phyloP scores from a whole-genome alignment of 2,797 vertebrate species.

The Falco berigora region DNA sequence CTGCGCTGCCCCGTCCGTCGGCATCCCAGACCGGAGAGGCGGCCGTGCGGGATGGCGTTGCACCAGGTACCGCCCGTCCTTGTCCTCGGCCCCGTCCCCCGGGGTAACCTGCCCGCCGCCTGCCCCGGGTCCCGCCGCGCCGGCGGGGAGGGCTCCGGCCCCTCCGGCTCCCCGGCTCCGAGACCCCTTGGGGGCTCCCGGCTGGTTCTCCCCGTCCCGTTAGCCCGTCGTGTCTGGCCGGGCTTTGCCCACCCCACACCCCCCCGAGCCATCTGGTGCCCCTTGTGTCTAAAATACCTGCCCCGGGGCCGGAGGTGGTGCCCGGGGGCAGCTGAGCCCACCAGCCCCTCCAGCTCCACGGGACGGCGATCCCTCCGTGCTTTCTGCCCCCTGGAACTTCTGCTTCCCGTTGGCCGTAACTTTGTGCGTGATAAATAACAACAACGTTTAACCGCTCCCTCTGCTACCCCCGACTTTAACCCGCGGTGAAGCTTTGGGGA shows the following conservation, averaged over 20 bases:
- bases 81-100: not conserved
- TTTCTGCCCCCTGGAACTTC: not conserved
- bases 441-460: fast-evolving
- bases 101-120: not conserved
- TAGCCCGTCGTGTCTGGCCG: fast-evolving
- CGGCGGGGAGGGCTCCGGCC: not conserved
- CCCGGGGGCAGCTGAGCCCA: not conserved
- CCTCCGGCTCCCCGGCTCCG: not conserved
- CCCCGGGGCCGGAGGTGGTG: fast-evolving
- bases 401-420: not conserved
- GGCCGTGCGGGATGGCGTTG: not conserved
- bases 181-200: too few relatives aligned
- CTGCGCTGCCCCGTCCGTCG: not conserved
- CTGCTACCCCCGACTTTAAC: fast-evolving
- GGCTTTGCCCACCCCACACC: not conserved
- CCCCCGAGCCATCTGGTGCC: not conserved
- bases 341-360: fast-evolving
- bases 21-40: not conserved
- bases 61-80: not conserved
- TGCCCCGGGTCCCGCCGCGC: not conserved
- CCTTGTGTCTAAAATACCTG: not conserved
- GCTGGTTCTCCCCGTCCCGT: not conserved
- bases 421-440: not conserved
- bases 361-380: too few relatives aligned
- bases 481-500: fast-evolving